Evolutionary conservation across 2,888 invertebrate species (phyloP), one percentile per base, ranked within the genome.

Genomic region (Spodoptera exigua): DNA sequence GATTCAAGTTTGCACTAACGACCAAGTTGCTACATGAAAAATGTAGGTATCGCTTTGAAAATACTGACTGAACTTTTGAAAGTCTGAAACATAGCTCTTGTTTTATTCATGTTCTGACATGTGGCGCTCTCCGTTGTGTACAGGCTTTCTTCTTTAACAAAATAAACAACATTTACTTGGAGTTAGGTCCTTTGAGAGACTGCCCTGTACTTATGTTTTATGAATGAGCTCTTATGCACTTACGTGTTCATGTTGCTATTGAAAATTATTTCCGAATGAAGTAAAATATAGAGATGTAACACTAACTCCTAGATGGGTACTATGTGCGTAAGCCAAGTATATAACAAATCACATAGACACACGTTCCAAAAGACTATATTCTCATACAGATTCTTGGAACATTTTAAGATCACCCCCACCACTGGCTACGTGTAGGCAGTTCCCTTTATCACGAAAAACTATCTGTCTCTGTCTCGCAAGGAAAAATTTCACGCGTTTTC

Each of bases 31-130:
- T 78, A 81, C 83, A 88, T 85, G 84, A 88, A 83, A 87, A 85
- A 87, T 89, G 80, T 85, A 83, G 71, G 79, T 82, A 87, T 83
- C 76, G 83, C 89, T 86, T 85, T 88, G 89, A 90, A 92, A 92
- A 92, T 92, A 87, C 85, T 80, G 85, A 81, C 81, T 81, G 80
- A 91, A 93, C 87, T 93, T 92, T 89, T 89, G 85, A 91, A 92
- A 93, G 90, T 92, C 91, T 92, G 91, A 89, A 91, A 91, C 90
- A 89, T 89, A 86, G 89, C 90, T 93, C 89, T 88, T 93, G 88
- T 93, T 93, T 93, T 93, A 93, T 93, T 93, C 93, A 93, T 93
- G 89, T 78, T 85, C 90, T 89, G 90, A 93, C 93, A 93, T 93
- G 92, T 93, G 93, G 92, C 89, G 89, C 87, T 87, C 89, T 85